Conservation (phyloP, 2,888 invertebrate genomes). For the Caenorhabditis panamensis region DNA sequence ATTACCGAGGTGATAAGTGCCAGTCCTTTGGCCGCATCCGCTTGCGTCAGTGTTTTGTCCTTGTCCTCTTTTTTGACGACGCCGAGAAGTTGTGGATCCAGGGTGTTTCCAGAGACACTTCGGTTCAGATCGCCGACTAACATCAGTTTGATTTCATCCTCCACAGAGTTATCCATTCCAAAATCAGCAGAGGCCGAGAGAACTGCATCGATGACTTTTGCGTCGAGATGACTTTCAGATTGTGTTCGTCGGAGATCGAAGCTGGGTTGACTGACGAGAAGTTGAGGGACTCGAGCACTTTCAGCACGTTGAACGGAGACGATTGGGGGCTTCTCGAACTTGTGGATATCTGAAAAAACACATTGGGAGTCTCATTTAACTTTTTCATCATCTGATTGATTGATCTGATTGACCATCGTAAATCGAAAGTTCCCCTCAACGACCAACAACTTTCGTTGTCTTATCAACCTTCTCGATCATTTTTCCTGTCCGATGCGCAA, state of each 20-base stretch:
- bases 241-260: slow-evolving; percentile 71
- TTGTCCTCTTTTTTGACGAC: slow-evolving; percentile 52
- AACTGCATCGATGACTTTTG: slow-evolving; percentile 57
- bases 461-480: slow-evolving; percentile 52
- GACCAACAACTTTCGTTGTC: slow-evolving; percentile 29
- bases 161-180: slow-evolving; percentile 41
- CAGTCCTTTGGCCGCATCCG: slow-evolving; percentile 58
- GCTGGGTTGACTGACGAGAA: slow-evolving; percentile 71
- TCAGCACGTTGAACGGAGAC: slow-evolving; percentile 68
- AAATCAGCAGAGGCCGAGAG: slow-evolving; percentile 42
- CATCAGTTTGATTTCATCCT: slow-evolving; percentile 54
- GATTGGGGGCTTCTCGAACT: slow-evolving; percentile 51
- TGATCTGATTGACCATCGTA: neutral
- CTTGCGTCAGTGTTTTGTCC: slow-evolving; percentile 60
- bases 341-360: slow-evolving; percentile 48
- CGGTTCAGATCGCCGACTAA: slow-evolving; percentile 53
- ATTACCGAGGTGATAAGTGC: slow-evolving; percentile 35
- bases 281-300: slow-evolving; percentile 73
- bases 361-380: too few species aligned
- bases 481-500: slow-evolving; percentile 17
- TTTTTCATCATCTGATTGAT: too few species aligned
- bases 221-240: slow-evolving; percentile 56
- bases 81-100: slow-evolving; percentile 28
- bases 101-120: slow-evolving; percentile 22
- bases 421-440: neutral